Evolutionary conservation across 1,140 invertebrate species (phyloP), one percentile per base, ranked within the genome.

Genomic region (Plodia interpunctella): DNA sequence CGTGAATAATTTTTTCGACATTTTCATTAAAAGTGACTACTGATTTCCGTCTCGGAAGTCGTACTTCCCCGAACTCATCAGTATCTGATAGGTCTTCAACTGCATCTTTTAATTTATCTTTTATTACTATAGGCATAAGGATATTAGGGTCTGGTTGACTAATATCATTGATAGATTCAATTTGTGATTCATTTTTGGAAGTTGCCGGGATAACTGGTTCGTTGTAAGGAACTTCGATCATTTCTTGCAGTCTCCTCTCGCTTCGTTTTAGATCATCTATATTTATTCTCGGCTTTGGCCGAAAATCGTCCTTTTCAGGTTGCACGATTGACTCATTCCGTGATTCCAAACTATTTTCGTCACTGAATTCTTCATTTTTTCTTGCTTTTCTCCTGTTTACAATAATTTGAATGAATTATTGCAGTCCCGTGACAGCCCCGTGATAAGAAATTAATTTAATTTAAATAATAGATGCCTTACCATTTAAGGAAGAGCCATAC

Each of bases 21-120:
- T 88, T 88, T 66, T 88, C 86, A 63, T 88, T 88, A 57, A 88
- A 88, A 2, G 86, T 88, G 0, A 88, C 86, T 2, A 88, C 82
- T n/a, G 86, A 88, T 66, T 88, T 88, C 58, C 78, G 76, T 64
- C 72, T 68, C 4, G 65, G 49, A 59, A 62, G 70, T 44, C 65
- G 72, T 10, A 44, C 68, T 71, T 89, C 87, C 2, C 87, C 87
- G 63, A 80, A 89, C 71, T 86, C 86, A 59, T 88, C 84, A 51
- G 79, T 76, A 49, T 84, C 81, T 3, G 75, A 77, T 15, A 71
- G 66, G 32, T 78, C 74, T 49, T 76, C 81, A 21, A 50, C 67
- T 17, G 70, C 74, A 51, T 81, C 77, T 72, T 88, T 88, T 17
- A 88, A 50, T 65, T 86, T 88, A 59, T 88, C 86, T 72, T 88